Evolutionary conservation across 2,113 vertebrate species (phyloP).

Genomic region (Myocastor coypus): DNA sequence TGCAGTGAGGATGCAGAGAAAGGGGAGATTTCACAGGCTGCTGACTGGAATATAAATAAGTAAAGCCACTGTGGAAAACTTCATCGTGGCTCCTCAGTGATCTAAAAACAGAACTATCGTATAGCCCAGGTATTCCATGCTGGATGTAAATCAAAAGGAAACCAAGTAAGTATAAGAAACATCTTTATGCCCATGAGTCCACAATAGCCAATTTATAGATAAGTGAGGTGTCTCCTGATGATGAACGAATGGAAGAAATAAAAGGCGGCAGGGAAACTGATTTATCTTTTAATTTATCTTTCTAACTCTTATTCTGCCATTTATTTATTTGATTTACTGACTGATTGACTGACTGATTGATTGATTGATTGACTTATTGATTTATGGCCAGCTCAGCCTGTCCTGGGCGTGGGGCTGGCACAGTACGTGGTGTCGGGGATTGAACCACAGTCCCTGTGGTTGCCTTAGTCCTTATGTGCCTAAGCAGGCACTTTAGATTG

Average conservation of each 20-base stretch:
- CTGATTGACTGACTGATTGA: too few species aligned
- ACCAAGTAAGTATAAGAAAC: neutral
- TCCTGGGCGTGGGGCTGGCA: too few species aligned
- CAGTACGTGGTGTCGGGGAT: too few species aligned
- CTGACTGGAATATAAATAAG: neutral
- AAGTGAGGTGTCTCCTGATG: neutral
- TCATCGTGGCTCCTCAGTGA: neutral
- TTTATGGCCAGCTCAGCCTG: too few species aligned
- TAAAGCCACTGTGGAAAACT: too few species aligned
- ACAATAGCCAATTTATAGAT: neutral
- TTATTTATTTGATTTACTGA: too few species aligned
- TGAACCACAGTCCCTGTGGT: too few species aligned
- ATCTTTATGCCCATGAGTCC: neutral
- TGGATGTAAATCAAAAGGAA: neutral
- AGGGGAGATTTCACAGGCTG: neutral
- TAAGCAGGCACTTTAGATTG: too few species aligned
- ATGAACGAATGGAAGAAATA: neutral
- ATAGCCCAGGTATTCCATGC: neutral
- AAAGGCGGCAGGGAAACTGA: neutral
- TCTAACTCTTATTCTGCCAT: neutral
- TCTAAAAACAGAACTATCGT: neutral
- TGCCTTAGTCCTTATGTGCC: too few species aligned
- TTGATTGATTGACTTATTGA: too few species aligned
- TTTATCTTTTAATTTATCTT: conserved; percentile 9
- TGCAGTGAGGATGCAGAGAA: neutral